phyloP scores from a whole-genome alignment of 2,113 vertebrate species.

The Myotis brandtii region DNA sequence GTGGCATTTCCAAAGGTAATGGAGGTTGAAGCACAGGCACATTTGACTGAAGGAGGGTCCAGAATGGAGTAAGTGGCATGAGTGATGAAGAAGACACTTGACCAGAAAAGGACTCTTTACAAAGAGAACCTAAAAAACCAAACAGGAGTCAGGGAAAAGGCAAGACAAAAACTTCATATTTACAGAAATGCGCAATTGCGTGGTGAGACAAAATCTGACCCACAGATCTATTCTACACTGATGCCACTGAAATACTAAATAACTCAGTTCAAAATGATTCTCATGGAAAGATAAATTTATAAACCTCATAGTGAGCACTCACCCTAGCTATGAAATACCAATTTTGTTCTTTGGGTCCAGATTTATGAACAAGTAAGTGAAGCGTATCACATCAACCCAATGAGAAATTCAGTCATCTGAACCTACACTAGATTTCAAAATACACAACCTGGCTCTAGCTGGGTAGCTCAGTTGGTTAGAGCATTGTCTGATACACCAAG shows the following conservation, averaged over 20 bases:
- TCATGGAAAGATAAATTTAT: background rate
- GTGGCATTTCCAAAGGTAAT: constrained; percentile 92
- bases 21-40: constrained; percentile 92
- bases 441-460: background rate
- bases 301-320: background rate
- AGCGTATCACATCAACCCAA: background rate
- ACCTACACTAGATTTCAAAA: background rate
- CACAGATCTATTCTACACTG: background rate
- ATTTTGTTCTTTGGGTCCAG: background rate
- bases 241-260: background rate
- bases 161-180: background rate
- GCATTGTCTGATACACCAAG: background rate
- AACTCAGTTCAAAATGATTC: background rate
- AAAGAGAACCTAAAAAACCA: constrained; percentile 85
- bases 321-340: background rate
- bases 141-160: constrained; percentile 55
- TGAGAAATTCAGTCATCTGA: constrained; percentile 25
- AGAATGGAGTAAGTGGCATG: constrained; percentile 88
- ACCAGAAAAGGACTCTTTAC: constrained; percentile 86
- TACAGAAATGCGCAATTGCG: background rate
- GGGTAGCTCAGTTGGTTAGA: background rate
- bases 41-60: constrained; percentile 90
- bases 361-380: constrained; percentile 20
- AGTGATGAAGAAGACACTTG: constrained; percentile 87
- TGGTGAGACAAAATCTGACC: background rate